These are phyloP conservation scores for Channa argus DNA, from an alignment of 2,113 vertebrate genomes.

Conservation along the genomic window DNA sequence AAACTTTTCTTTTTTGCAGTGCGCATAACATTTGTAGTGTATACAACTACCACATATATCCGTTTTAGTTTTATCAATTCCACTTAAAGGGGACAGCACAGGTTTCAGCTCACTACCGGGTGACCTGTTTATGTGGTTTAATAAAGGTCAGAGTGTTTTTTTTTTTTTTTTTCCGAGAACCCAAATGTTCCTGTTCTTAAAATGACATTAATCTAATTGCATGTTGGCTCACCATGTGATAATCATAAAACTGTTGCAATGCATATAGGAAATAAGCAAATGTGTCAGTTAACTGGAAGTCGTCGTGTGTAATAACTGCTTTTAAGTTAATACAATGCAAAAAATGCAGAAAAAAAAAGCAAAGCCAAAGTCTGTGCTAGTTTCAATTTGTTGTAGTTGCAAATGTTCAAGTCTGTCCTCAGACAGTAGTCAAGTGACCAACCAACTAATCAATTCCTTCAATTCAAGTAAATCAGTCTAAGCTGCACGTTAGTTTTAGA, in stretches of 20 bases:
- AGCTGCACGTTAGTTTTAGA: too few relatives aligned
- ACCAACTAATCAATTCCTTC: too few relatives aligned
- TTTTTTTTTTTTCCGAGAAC: constrained; percentile 30
- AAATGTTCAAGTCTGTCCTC: too few relatives aligned
- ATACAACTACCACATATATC: not conserved
- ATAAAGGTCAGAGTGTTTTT: constrained; percentile 49
- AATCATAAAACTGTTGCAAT: too few relatives aligned
- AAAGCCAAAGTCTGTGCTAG: too few relatives aligned
- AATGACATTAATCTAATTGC: not conserved
- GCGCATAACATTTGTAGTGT: not conserved
- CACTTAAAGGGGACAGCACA: not conserved
- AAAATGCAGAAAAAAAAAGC: too few relatives aligned
- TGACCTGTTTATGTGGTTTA: constrained; percentile 43
- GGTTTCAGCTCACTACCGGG: not conserved
- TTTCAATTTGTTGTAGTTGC: too few relatives aligned
- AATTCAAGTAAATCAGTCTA: too few relatives aligned
- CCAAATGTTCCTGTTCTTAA: constrained; percentile 13
- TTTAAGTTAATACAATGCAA: too few relatives aligned
- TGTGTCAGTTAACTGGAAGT: not conserved
- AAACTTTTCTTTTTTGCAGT: not conserved
- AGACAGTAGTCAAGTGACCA: too few relatives aligned
- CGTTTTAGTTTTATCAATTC: constrained; percentile 7
- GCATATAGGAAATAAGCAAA: not conserved
- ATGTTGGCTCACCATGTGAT: not conserved
- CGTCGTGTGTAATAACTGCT: too few relatives aligned